These are phyloP conservation scores for Sussaba pulchella DNA, from an alignment of 2,888 invertebrate genomes.

Conservation along the genomic window DNA sequence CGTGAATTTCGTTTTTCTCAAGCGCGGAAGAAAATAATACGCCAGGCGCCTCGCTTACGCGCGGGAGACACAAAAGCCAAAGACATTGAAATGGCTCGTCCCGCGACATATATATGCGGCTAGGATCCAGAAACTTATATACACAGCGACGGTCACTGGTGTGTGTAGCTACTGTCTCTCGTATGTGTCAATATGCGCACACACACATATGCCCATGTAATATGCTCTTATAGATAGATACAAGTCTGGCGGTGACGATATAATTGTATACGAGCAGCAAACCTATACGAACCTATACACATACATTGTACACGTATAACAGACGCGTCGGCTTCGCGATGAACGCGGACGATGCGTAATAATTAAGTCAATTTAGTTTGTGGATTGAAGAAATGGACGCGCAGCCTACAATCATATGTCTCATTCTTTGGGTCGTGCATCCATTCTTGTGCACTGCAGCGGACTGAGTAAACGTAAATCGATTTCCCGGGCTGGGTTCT, in stretches of 20 bases:
- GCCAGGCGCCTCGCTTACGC: slow-evolving; percentile 34
- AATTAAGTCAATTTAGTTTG: slow-evolving; percentile 23
- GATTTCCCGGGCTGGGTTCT: too few relatives aligned
- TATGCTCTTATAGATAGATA: neutral
- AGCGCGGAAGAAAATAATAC: slow-evolving; percentile 5
- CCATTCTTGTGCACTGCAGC: neutral
- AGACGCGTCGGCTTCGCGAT: neutral
- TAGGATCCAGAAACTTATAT: slow-evolving; percentile 72
- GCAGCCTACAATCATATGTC: neutral
- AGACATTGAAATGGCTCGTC: slow-evolving; percentile 65
- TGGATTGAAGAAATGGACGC: slow-evolving; percentile 11
- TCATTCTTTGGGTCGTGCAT: neutral
- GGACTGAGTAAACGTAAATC: slow-evolving; percentile 15
- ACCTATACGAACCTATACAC: slow-evolving; percentile 12
- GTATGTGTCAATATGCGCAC: slow-evolving; percentile 58
- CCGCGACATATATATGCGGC: slow-evolving; percentile 75
- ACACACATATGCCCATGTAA: neutral
- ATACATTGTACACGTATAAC: neutral
- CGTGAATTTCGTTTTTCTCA: neutral
- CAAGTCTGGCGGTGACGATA: neutral
- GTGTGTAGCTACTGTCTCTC: slow-evolving; percentile 40
- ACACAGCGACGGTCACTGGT: slow-evolving; percentile 62
- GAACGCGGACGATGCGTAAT: slow-evolving; percentile 16
- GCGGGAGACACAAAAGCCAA: slow-evolving; percentile 54
- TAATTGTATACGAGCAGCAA: neutral